phyloP scores from a whole-genome alignment of 2,888 invertebrate genomes.

The Cataglyphis livida region DNA sequence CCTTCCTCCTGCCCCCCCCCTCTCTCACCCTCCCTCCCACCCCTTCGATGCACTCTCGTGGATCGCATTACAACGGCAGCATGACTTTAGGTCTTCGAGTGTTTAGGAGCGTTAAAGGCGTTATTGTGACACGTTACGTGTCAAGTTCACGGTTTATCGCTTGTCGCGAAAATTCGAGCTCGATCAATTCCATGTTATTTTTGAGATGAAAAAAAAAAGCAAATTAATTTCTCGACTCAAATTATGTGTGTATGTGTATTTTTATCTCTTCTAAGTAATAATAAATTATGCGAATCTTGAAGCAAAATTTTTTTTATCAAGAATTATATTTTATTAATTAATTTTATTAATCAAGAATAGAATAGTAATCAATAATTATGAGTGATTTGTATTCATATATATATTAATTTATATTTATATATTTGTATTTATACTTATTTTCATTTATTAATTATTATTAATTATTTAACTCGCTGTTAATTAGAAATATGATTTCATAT shows the following conservation, averaged over 20 bases:
- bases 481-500: no score
- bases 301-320: background rate
- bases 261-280: background rate
- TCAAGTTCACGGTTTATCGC: slow-evolving; percentile 23
- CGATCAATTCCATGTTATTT: background rate
- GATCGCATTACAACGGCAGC: background rate
- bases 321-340: no score
- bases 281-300: background rate
- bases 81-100: background rate
- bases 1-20: no score
- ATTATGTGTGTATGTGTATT: background rate
- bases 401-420: no score
- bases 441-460: no score
- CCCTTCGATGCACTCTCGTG: background rate
- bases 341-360: no score
- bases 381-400: no score
- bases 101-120: slow-evolving; percentile 17
- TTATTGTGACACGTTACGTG: background rate
- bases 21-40: no score
- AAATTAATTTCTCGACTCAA: background rate
- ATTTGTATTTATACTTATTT: no score
- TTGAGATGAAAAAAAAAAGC: background rate
- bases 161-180: background rate
- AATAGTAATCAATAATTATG: background rate
- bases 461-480: background rate